Base-by-base conservation (phyloP, 2,888 invertebrate species). In the Pollenia amentaria region DNA sequence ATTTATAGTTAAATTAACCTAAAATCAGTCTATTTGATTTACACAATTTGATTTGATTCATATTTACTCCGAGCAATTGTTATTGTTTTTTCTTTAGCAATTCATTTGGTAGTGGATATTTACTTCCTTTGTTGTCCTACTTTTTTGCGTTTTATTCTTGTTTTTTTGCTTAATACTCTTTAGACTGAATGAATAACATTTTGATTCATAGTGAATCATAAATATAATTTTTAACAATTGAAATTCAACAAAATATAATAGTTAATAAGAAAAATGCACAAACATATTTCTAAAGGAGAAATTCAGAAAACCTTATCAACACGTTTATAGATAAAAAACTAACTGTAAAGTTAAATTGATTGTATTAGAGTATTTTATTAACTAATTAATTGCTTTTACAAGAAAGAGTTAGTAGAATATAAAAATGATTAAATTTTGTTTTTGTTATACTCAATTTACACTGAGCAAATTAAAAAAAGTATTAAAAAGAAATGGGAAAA, bases 141-240 rank as follows among this genome's bases (percentile, higher is more conserved):
- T 40, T 53, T 51, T 11, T 38, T 42, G 1, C 6, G 29, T 14
- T 48, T 48, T 18, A 3, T 12, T 73, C n/a, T 53, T 38, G 0
- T 51, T 38, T 14, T 64, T 42, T 44, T 46, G 7, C 12, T 40
- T 16, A 21, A 62, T 55, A 65, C 65, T 53, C 67, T 77, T 12
- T 21, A 11, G 18, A 44, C 67, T 67, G 44, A 12, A 11, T 38
- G 14, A 10, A 38, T 55, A 44, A n/a, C 55, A 53, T 72, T 53
- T 53, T 53, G 11, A 76, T 76, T 76, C 42, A 65, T 29, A n/a
- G 4, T 77, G 77, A 67, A 46, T 77, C 77, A 77, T 44, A 53
- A 14, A 21, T 29, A 48, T 29, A 51, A 69, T 48, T 21, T n/a
- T 55, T 55, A 55, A 21, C 7, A 53, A 70, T 18, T 18, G 11